Conservation (phyloP, 2,797 vertebrate species). For the Lithobates pipiens region DNA sequence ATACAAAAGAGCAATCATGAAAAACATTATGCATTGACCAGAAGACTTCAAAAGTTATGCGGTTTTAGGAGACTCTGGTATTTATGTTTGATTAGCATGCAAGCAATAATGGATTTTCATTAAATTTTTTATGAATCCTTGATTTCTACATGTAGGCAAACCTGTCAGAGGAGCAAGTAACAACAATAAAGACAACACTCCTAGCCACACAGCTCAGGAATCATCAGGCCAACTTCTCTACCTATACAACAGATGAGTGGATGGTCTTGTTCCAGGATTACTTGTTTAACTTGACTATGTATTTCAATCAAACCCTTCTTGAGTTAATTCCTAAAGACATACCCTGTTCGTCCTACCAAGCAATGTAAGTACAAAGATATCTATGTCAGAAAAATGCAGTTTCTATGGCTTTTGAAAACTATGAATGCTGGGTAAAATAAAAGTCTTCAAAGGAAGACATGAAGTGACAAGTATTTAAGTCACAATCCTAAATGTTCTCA, state of each 20-base stretch:
- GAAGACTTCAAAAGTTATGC: background rate
- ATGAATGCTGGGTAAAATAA: background rate
- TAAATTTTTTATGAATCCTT: too few relatives aligned
- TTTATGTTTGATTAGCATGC: too few relatives aligned
- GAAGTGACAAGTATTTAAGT: too few relatives aligned
- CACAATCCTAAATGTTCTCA: too few relatives aligned
- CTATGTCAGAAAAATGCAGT: background rate
- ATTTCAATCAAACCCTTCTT: conserved; percentile 18
- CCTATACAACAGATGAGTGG: conserved; percentile 11
- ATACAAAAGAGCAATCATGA: too few relatives aligned
- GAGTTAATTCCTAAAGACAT: conserved; percentile 8
- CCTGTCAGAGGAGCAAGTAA: background rate
- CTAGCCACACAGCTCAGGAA: background rate
- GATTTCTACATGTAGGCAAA: background rate
- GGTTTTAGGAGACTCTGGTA: background rate
- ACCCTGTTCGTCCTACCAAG: conserved; percentile 28
- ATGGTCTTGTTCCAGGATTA: background rate
- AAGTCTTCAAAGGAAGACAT: too few relatives aligned
- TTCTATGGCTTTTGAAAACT: too few relatives aligned
- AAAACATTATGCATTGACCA: background rate
- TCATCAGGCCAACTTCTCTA: background rate
- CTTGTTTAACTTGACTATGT: background rate
- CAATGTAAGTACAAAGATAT: conserved; percentile 30
- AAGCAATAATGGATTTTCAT: too few relatives aligned
- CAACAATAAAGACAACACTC: background rate